Evolutionary conservation across 2,888 invertebrate genomes (phyloP).

Genomic region (Caenorhabditis sp.): DNA sequence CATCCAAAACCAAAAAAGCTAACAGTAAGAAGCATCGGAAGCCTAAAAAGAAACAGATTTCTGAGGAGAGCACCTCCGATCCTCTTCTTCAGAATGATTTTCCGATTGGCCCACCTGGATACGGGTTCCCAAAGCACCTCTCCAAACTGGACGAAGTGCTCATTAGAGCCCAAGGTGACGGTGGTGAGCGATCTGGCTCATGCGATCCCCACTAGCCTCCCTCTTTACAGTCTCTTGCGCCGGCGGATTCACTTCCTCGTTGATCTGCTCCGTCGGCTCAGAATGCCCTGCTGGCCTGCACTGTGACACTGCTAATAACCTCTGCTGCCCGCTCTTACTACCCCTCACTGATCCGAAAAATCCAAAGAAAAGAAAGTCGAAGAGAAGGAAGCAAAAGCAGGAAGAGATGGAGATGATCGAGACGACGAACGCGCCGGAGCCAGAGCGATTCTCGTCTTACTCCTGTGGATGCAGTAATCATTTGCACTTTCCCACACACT

Average conservation of each 20-base stretch:
- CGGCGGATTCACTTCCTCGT: conserved; percentile 68
- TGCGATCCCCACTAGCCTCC: background rate
- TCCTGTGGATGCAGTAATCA: conserved; percentile 49
- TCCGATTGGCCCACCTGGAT: conserved; percentile 72
- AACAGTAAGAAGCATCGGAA: conserved; percentile 35
- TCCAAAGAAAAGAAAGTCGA: conserved; percentile 46
- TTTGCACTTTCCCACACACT: conserved; percentile 18
- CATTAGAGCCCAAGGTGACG: conserved; percentile 73
- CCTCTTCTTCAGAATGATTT: conserved; percentile 65
- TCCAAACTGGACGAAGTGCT: conserved; percentile 71
- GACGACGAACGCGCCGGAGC: background rate
- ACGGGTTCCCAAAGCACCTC: conserved; percentile 70
- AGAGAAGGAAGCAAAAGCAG: conserved; percentile 41
- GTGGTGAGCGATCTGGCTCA: conserved; percentile 60
- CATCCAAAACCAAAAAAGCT: conserved; percentile 22
- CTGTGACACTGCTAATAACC: conserved; percentile 68
- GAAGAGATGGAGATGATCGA: conserved; percentile 6
- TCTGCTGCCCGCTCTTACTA: conserved; percentile 76
- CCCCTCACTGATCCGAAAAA: conserved; percentile 69
- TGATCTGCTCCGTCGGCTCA: conserved; percentile 63
- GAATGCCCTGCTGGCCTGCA: conserved; percentile 76
- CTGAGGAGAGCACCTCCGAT: conserved; percentile 7
- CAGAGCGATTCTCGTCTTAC: conserved; percentile 22
- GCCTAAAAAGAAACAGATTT: conserved; percentile 22
- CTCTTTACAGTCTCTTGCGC: conserved; percentile 68